Conservation (phyloP, 2,888 invertebrate species). For the Leptinotarsa rubiginosa region DNA sequence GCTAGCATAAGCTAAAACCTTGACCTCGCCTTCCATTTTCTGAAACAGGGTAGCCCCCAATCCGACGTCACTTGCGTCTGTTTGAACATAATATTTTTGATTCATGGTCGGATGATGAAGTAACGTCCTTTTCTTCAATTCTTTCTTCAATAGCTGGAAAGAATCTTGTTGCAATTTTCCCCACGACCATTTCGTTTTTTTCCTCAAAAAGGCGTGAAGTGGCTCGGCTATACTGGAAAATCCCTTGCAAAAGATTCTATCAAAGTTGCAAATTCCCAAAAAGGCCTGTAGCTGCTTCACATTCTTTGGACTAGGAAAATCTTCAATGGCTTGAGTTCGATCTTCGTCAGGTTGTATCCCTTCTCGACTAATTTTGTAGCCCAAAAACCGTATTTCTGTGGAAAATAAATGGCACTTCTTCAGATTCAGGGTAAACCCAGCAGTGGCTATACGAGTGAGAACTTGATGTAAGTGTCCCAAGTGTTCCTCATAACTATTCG, state of each 20-base stretch:
- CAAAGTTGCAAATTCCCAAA: conserved; percentile 13
- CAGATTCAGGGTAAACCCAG: neutral
- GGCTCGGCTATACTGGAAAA: conserved; percentile 4
- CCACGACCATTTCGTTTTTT: neutral
- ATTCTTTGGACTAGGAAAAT: conserved; percentile 12
- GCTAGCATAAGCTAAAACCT: conserved; percentile 5
- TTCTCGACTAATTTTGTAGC: neutral
- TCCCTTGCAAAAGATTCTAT: neutral
- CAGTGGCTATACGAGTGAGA: neutral
- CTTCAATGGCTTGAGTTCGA: neutral
- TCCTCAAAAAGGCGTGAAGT: neutral
- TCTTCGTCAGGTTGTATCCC: neutral
- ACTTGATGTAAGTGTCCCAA: neutral
- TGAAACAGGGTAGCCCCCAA: neutral
- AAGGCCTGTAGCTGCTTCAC: conserved; percentile 8
- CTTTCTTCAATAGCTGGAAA: neutral
- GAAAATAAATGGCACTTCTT: neutral
- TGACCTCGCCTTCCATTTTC: neutral
- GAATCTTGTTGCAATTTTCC: neutral
- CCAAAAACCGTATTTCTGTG: neutral
- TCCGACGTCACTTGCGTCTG: too few species aligned
- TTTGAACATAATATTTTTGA: neutral
- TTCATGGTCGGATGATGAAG: neutral
- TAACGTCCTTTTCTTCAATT: neutral
- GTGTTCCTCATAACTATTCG: neutral